phyloP scores from a whole-genome alignment of 2,797 vertebrate species.

The Sebastes nivosus region DNA sequence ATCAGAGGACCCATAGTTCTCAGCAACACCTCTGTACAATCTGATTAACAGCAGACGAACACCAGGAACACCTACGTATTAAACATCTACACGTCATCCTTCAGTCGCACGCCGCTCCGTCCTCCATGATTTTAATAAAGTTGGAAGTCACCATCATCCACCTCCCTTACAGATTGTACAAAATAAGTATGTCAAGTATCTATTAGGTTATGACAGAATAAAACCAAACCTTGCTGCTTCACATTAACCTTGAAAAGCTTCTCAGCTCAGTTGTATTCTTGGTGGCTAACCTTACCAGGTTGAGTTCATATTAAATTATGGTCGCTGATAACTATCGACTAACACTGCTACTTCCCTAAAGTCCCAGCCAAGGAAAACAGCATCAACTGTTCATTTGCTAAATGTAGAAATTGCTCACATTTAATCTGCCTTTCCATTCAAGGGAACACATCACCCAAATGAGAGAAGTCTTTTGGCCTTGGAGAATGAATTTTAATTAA shows the following conservation, averaged over 20 bases:
- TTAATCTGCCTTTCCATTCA: constrained; percentile 40
- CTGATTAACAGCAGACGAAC: background rate
- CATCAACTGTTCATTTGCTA: constrained; percentile 21
- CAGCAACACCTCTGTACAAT: background rate
- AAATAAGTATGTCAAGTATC: background rate
- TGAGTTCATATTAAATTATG: background rate
- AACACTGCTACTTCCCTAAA: background rate
- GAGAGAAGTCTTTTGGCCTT: constrained; percentile 43
- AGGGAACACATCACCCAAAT: constrained; percentile 30
- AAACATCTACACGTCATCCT: background rate
- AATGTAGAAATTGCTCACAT: constrained; percentile 44
- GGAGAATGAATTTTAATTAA: constrained; percentile 68
- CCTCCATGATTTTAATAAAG: background rate
- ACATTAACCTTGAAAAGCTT: background rate
- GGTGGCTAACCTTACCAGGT: background rate
- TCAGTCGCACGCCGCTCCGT: background rate
- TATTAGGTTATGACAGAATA: background rate
- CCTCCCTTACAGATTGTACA: rapidly evolving
- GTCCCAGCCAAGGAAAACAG: background rate
- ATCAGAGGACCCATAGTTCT: constrained; percentile 21
- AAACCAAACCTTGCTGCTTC: background rate
- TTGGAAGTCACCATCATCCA: background rate
- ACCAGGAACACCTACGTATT: background rate
- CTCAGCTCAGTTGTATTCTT: background rate
- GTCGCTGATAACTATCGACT: background rate